Evolutionary conservation across 2,888 invertebrate species (phyloP), one percentile per base, ranked within the genome.

Genomic region (Apantesis nais): DNA sequence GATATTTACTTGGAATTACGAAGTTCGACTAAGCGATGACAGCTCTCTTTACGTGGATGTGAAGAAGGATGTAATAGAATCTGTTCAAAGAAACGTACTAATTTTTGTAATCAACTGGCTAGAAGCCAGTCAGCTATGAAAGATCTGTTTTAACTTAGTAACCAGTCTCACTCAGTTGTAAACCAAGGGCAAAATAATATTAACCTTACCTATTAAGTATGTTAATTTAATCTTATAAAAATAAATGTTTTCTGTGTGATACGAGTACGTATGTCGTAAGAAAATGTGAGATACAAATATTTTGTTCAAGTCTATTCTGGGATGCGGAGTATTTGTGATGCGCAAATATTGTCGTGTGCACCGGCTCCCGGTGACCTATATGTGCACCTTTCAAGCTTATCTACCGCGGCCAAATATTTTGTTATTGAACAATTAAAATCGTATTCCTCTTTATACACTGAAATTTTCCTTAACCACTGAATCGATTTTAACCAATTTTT

Each of bases 301-400:
- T 80, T 74, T 67, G 75, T 72, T 66, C 55, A 55, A 61, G 68
- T 79, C 78, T 84, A 84, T 84, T 83, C 83, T 75, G 70, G 70
- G 74, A 77, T 68, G 74, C 70, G 34, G 71, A 77, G 69, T 78
- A 71, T 83, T 80, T 80, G 78, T 76, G 78, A 76, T 78, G 77
- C 76, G 78, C 76, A 78, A 83, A 82, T 85, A 74, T 74, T 78
- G 83, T 77, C 74, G 79, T 74, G 76, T 81, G 80, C 78, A 80
- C 68, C 74, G 76, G 74, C 79, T 83, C 80, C 77, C 77, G 74
- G 63, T 80, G 85, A 86, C 83, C 85, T 81, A 83, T 73, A 83
- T 84, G 70, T 71, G 67, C 65, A 48, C 14, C 68, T 67, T 73
- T 64, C 31, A 64, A 81, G 77, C 78, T 79, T 77, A 79, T 80